Conservation (phyloP, 2,888 invertebrate species). For the Cryptus viduatorius region DNA sequence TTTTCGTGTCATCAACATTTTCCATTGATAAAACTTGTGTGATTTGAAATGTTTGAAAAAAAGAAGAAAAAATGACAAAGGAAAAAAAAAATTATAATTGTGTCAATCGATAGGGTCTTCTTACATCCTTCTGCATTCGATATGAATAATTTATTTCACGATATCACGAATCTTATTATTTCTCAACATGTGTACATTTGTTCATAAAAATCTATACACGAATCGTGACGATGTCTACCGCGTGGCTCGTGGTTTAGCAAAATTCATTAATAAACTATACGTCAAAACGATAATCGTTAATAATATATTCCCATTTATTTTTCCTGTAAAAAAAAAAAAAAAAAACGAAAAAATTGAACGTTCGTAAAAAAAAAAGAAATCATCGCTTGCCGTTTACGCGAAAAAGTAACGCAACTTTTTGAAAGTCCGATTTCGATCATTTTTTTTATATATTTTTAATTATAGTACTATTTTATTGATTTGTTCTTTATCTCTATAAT, state of each 20-base stretch:
- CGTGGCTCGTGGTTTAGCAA: slow-evolving; percentile 60
- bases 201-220: slow-evolving; percentile 60
- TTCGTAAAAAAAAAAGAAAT: slow-evolving; percentile 1
- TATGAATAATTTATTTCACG: slow-evolving; percentile 68
- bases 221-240: slow-evolving; percentile 38
- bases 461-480: neutral
- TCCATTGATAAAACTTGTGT: slow-evolving; percentile 92
- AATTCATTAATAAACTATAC: slow-evolving; percentile 67
- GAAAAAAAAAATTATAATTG: slow-evolving; percentile 39
- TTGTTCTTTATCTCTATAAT: neutral
- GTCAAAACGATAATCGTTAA: slow-evolving; percentile 36
- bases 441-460: neutral
- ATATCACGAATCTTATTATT: slow-evolving; percentile 54
- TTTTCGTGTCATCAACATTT: slow-evolving; percentile 96
- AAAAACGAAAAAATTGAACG: neutral
- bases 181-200: slow-evolving; percentile 67
- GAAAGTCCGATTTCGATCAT: neutral
- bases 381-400: neutral
- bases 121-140: slow-evolving; percentile 57
- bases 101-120: slow-evolving; percentile 45
- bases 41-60: slow-evolving; percentile 74
- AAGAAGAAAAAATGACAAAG: slow-evolving; percentile 37
- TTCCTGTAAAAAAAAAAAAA: neutral
- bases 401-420: neutral
- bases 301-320: neutral